A percentile compares a stretch with the other conserved stretches of the same genome.
phyloP scores from a whole-genome alignment of 2,888 invertebrate genomes.

The Drosophila barbarae region DNA sequence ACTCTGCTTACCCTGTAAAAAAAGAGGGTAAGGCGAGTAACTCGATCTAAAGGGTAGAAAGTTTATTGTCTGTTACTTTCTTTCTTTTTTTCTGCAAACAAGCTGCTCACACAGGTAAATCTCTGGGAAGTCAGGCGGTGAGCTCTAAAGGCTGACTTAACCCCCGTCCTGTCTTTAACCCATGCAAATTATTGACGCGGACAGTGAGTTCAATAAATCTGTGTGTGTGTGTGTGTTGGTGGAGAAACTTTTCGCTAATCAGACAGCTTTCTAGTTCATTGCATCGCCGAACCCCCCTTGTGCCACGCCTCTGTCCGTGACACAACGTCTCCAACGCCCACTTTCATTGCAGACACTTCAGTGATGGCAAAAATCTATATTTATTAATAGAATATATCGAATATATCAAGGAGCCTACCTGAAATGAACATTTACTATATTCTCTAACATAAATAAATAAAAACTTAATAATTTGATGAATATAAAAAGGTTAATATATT shows the following conservation, averaged over 20 bases:
- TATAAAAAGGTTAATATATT: background rate
- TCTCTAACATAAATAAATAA: background rate
- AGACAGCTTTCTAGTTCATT: slow-evolving; percentile 73
- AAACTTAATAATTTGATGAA: background rate
- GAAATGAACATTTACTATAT: no score
- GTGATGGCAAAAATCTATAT: slow-evolving; percentile 6
- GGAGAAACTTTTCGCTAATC: slow-evolving; percentile 67
- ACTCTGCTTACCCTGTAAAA: slow-evolving; percentile 8
- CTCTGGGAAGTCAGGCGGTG: slow-evolving; percentile 38
- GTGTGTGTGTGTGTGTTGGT: slow-evolving; percentile 32
- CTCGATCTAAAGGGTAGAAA: slow-evolving; percentile 63
- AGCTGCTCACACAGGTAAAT: slow-evolving; percentile 57
- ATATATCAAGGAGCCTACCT: background rate
- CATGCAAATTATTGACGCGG: slow-evolving; percentile 72
- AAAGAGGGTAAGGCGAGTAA: slow-evolving; percentile 49
- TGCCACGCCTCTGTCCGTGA: background rate
- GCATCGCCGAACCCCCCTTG: slow-evolving; percentile 49
- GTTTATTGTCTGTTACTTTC: slow-evolving; percentile 39
- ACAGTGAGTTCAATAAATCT: slow-evolving; percentile 67
- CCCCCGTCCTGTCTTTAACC: slow-evolving; percentile 40
- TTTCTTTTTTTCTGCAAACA: slow-evolving; percentile 47
- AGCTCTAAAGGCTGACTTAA: slow-evolving; percentile 24
- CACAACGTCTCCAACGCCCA: background rate
- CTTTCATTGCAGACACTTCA: slow-evolving; percentile 39
- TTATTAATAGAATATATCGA: background rate